Base-by-base conservation (phyloP, 2,113 vertebrate genomes). In the Sapajus apella region DNA sequence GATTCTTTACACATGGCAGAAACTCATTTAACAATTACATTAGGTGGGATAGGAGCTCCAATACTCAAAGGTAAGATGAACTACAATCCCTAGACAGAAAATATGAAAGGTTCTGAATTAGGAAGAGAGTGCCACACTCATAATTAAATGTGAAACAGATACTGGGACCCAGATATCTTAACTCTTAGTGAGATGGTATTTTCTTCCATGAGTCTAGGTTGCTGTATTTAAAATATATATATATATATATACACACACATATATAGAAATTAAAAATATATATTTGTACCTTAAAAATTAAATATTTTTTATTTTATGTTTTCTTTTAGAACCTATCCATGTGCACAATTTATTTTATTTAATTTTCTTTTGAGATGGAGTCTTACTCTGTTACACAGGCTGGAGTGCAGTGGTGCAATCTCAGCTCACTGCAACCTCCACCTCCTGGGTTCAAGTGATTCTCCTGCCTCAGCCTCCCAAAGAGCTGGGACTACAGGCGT, bases 1-100 rank as follows among this genome's bases (percentile, higher is more conserved):
- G 94, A 93, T 96, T 93, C 61, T 79, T 95, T 70, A 43, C 58
- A 95, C 75, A 75, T 66, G 43, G 43, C 55, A 84, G 47, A 55
- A 77, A 79, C 32, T 95, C 37, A 92, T 96, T 90, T 91, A 43
- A 76, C 40, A 87, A 43, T n/a, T 86, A 8, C 18, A 32, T 87
- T 87, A 20, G 83, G 7, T 77, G 25, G 35, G 66, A 85, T n/a
- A 95, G 43, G 68, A 66, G 86, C 30, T 86, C 27, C 45, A 50
- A 89, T 66, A 47, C 56, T 8, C 52, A 70, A 79, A 61, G 64
- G 13, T 72, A 73, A 80, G 47, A 89, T 79, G 85, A 72, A 30
- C 37, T 80, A 72, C 23, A 43, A 20, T 68, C 21, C 27, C 10
- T 56, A 55, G n/a, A 73, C 27, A 87, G 72, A 52, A 80, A 61